These are phyloP conservation scores for Luffia ferchaultella DNA, from an alignment of 2,888 invertebrate genomes.

Conservation along the genomic window DNA sequence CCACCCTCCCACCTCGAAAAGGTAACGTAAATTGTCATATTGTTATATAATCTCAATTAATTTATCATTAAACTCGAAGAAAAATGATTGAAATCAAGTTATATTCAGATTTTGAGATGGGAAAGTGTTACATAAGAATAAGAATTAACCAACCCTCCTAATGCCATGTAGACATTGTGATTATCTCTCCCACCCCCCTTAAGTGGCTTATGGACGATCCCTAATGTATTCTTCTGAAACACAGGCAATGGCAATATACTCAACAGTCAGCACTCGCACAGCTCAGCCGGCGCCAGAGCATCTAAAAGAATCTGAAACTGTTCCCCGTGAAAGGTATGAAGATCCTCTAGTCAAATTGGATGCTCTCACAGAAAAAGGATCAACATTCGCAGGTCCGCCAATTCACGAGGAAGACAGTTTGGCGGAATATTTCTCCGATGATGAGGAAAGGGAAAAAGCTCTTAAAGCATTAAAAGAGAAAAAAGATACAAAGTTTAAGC, in stretches of 20 bases:
- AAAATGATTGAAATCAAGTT: too few species aligned
- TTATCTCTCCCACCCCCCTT: too few species aligned
- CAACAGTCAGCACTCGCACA: conserved; percentile 56
- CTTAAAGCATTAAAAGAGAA: conserved; percentile 40
- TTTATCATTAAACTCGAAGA: too few species aligned
- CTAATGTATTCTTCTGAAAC: too few species aligned
- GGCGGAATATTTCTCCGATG: conserved; percentile 59
- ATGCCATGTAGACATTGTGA: too few species aligned
- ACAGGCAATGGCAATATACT: conserved; percentile 71
- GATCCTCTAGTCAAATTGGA: conserved; percentile 41
- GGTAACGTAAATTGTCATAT: too few species aligned
- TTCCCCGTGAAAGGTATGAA: conserved; percentile 24
- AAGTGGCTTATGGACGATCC: too few species aligned
- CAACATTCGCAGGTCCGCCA: conserved; percentile 39
- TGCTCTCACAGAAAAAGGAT: conserved; percentile 36
- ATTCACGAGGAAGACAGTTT: conserved; percentile 35
- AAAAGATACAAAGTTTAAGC: conserved; percentile 24
- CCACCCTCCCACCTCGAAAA: too few species aligned
- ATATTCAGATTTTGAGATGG: too few species aligned
- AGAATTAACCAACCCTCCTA: too few species aligned
- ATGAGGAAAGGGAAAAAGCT: conserved; percentile 54
- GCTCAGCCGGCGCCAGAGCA: conserved; percentile 20
- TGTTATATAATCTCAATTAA: too few species aligned
- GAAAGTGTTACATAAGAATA: too few species aligned
- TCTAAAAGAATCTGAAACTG: conserved; percentile 21